Base-by-base conservation (phyloP, 2,797 vertebrate genomes). In the Darevskia mixta region DNA sequence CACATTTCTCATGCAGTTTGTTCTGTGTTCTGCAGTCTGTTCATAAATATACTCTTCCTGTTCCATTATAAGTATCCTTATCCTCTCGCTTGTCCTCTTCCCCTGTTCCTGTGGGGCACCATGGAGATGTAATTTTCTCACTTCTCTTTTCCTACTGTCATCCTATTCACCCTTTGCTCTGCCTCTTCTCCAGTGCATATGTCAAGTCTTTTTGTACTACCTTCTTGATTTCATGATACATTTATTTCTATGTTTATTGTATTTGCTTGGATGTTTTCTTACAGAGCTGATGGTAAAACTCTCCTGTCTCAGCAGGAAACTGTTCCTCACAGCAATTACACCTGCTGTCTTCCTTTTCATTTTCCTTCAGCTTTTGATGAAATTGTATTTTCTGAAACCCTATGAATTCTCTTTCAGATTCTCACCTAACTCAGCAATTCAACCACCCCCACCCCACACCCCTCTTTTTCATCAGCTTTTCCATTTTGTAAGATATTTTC, bases 301-400 rank as follows among this genome's bases (percentile, higher is more conserved):
- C 92, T 94, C 93, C 92, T 92, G 81, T 92, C 95, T 94, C 96
- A 97, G 95, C 94, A 89, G 96, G 95, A 96, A 94, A 90, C 94
- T 90, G 94, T 79, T 95, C 93, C 95, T 95, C 93, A 93, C 86
- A 79, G 94, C 94, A 97, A 92, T 96, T 97, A 95, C 90, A 82
- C 93, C 94, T 81, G 93, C 95, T 96, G 95, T 88, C 91, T 96
- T 94, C 85, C 95, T 96, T 95, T 95, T 95, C 91, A 94, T 96
- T 96, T 97, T 91, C 92, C 91, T 93, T 94, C 92, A 92, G 91
- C 91, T 96, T 93, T 93, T 96, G 94, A 96, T 96, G 92, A 96
- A 97, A 96, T 91, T 93, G 85, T 94, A 83, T 96, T 96, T 96
- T 93, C 92, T 93, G 80, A 96, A 94, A 93, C 83, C 85, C 90